Evolutionary conservation across 2,797 vertebrate genomes (phyloP), one percentile per base, ranked within the genome.

Genomic region (Amphiprion clarkii): DNA sequence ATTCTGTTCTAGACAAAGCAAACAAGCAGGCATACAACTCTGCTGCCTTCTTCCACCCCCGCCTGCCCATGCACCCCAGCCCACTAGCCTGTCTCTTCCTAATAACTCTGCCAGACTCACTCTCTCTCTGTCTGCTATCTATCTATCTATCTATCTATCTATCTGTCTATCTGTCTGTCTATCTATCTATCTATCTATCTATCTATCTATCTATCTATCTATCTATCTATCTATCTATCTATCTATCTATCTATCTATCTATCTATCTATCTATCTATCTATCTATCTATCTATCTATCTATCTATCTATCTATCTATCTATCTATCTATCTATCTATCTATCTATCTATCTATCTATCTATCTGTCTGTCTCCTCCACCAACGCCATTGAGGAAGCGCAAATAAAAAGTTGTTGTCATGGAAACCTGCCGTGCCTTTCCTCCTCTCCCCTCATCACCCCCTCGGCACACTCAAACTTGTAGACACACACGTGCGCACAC

Each of bases 351-450:
- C 66, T 78, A 57, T 67, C 64, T 11, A 57, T 68, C 27, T 49
- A 1, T 70, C 60, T 64, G 0, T 71, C 62, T 67, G 48, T 79
- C 66, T 78, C 27, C 40, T 77, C 78, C 85, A 88, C 83, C 86
- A 87, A 89, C 72, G 56, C 79, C 83, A 88, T 74, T 85, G 83
- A 93, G 85, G 87, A 93, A 91, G 87, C 69, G 53, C 75, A 91
- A 89, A 94, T 88, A 89, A 91, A 90, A 90, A 92, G 84, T 87
- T 79, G 93, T 94, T 90, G 93, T 93, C 94, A 95, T 94, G 91
- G 93, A 86, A 94, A 95, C 94, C 67, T 75, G 71, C 77, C 49
- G 25, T 92, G 88, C 88, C 89, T 91, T 79, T 85, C 77, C 84
- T 81, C 61, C 74, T 84, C 80, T 81, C 81, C 88, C 85, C 86